Percentiles rank a stretch among this genome's conserved stretches.
These are phyloP conservation scores for Parnassius smintheus DNA, from an alignment of 2,888 invertebrate genomes.

Conservation along the genomic window DNA sequence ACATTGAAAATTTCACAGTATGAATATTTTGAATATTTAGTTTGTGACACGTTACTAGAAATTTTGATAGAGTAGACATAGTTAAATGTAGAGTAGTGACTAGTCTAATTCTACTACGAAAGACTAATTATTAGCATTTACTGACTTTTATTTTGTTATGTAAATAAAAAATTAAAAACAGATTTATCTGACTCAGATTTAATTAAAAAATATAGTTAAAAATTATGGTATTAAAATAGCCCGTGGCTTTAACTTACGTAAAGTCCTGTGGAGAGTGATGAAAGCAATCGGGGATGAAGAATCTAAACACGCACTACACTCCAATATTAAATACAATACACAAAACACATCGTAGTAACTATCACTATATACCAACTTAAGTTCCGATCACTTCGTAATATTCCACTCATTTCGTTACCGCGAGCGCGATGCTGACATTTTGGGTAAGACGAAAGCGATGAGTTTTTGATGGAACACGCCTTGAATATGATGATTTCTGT, in stretches of 20 bases:
- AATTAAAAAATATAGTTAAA: too few species aligned
- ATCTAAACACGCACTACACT: slow-evolving; percentile 14
- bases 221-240: not conserved
- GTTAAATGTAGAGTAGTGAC: too few species aligned
- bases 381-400: slow-evolving; percentile 1
- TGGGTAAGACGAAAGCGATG: not conserved
- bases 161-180: too few species aligned
- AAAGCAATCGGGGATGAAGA: not conserved
- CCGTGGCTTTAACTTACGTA: slow-evolving; percentile 15
- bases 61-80: too few species aligned
- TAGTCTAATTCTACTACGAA: too few species aligned
- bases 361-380: slow-evolving; percentile 6
- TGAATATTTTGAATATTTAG: too few species aligned
- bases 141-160: too few species aligned
- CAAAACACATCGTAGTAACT: slow-evolving; percentile 7
- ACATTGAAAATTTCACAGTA: too few species aligned
- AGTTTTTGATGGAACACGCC: slow-evolving; percentile 29
- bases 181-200: too few species aligned
- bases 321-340: slow-evolving; percentile 6
- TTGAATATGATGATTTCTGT: slow-evolving; percentile 31
- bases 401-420: not conserved
- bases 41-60: too few species aligned
- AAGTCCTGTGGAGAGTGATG: slow-evolving; percentile 10
- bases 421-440: not conserved
- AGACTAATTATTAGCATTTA: too few species aligned